These are phyloP conservation scores for Vireo griseus DNA, from an alignment of 2,797 vertebrate genomes.

Conservation along the genomic window DNA sequence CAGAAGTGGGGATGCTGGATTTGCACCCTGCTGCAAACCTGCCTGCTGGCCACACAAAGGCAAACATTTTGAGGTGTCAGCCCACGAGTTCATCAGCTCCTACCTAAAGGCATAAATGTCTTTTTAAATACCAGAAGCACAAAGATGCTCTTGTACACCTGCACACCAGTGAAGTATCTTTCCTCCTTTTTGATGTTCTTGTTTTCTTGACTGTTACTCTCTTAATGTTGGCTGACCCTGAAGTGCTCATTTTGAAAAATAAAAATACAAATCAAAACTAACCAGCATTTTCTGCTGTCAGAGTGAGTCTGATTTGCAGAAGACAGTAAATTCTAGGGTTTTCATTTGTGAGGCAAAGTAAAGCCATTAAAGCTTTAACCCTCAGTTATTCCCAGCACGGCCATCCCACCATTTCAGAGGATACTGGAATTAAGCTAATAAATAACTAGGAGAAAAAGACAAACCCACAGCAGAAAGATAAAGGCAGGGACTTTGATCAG, in stretches of 20 bases:
- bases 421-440: constrained; percentile 38
- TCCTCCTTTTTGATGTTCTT: neutral
- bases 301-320: neutral
- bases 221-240: neutral
- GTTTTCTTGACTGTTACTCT: neutral
- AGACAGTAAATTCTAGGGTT: neutral
- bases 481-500: neutral
- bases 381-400: neutral
- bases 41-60: neutral
- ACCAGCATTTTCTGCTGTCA: neutral
- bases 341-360: neutral
- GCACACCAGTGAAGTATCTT: neutral
- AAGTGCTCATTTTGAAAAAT: neutral
- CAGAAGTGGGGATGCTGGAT: neutral
- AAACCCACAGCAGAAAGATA: neutral
- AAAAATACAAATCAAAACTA: neutral
- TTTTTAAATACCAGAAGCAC: neutral
- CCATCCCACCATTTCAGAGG: neutral
- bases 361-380: neutral
- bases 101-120: neutral
- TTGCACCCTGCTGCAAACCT: neutral
- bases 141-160: neutral
- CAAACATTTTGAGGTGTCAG: neutral
- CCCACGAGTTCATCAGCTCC: neutral
- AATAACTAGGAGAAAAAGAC: neutral